Evolutionary conservation across 2,113 vertebrate species (phyloP).

Genomic region (Chloropsis cyanopogon): DNA sequence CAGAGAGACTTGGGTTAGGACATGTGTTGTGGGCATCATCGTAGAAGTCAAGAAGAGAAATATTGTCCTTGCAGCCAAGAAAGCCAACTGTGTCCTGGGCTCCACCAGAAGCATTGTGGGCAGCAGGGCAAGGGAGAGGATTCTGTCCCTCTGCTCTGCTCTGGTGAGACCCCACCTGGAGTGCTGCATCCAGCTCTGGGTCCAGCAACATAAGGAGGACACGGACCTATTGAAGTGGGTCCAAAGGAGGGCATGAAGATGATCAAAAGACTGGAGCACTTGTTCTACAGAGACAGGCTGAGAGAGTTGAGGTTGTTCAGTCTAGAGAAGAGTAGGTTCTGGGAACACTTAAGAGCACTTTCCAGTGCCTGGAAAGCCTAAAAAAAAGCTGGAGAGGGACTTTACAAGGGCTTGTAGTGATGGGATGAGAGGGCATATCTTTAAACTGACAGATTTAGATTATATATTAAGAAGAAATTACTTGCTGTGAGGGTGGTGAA

Average conservation of each 20-base stretch:
- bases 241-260: not conserved
- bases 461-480: not conserved
- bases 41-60: not conserved
- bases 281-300: not conserved
- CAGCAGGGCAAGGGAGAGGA: not conserved
- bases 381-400: not conserved
- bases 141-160: not conserved
- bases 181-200: not conserved
- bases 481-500: not conserved
- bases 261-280: not conserved
- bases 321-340: not conserved
- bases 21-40: not conserved
- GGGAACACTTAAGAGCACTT: not conserved
- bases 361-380: not conserved
- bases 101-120: not conserved
- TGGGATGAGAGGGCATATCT: not conserved
- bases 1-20: not conserved
- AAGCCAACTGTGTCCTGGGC: not conserved
- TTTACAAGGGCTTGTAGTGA: not conserved
- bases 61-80: not conserved
- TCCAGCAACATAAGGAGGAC: not conserved
- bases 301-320: not conserved
- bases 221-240: not conserved
- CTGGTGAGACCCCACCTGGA: not conserved
- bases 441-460: not conserved